Evolutionary conservation across 2,888 invertebrate genomes (phyloP), one percentile per base, ranked within the genome.

Genomic region (Archips xylosteana): DNA sequence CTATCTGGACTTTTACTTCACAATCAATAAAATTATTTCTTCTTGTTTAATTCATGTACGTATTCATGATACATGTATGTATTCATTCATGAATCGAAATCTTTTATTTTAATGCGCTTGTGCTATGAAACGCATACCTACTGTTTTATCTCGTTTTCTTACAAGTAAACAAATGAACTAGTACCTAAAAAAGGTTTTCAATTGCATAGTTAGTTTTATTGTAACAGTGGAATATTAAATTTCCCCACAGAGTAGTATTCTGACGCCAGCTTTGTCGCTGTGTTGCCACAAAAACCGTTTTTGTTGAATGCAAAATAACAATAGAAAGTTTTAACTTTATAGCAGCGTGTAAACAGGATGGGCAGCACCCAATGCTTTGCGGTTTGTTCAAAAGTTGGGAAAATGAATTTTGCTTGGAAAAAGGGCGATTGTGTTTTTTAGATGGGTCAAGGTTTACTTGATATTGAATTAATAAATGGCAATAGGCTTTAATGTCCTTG

Each of bases 281-380:
- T 15, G 23, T 5, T 32, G 59, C 62, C 49, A 34, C 73, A 73
- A 73, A 71, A 73, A 73, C 32, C 60, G 60, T 64, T 70, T 73
- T 70, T 70, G 59, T 54, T 65, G 70, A 64, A 65, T 64, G 63
- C 70, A 70, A 34, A 63, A 69, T 70, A 61, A 74, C 70, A 74
- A 74, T 74, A 45, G 60, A 70, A 74, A 74, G 65, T 74, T 74
- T 57, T 61, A 70, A 65, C 74, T 74, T 74, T 65, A 70, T 70
- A 59, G 39, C 51, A 51, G 64, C 64, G 51, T 64, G 69, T 70
- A 70, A 59, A 59, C 54, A 63, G 62, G 68, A 57, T 59, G 47
- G 60, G 59, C 39, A 23, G 59, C n/a, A 32, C 47, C 57, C n/a
- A 67, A 66, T 54, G 66, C 57, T 57, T 45, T 67, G 54, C 45